A percentile compares a stretch with the other conserved stretches of the same genome.
Conservation (phyloP, 2,113 vertebrate species). For the Spheniscus mendiculus region DNA sequence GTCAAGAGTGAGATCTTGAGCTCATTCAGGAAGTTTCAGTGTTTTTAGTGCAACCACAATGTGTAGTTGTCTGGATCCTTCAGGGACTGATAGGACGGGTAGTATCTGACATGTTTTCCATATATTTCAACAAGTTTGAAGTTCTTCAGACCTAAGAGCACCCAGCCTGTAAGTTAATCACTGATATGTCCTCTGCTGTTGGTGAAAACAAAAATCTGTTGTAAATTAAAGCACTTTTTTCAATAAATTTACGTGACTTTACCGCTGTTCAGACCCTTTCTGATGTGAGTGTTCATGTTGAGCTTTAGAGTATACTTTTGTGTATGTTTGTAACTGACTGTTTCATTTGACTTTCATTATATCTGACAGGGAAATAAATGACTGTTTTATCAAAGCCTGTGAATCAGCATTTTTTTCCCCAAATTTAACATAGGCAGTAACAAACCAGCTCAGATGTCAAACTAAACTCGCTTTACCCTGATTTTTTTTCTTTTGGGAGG, state of each 20-base stretch:
- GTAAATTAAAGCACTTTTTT: constrained; percentile 28
- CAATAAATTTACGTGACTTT: constrained; percentile 13
- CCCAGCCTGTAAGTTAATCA: constrained; percentile 9
- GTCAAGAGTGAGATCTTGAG: background rate
- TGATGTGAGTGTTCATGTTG: background rate
- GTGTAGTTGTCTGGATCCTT: background rate
- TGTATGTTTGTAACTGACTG: background rate
- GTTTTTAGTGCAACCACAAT: background rate
- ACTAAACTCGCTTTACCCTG: constrained; percentile 14
- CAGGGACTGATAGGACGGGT: background rate
- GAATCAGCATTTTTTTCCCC: background rate
- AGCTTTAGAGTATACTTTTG: constrained; percentile 4
- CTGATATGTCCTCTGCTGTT: constrained; percentile 17
- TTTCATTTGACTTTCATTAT: constrained; percentile 44
- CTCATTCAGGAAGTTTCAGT: background rate
- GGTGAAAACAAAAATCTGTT: constrained; percentile 54
- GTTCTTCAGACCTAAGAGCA: constrained; percentile 5
- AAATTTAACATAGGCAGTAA: constrained; percentile 20
- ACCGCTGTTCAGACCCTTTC: background rate
- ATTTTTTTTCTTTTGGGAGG: background rate
- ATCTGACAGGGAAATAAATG: constrained; percentile 52
- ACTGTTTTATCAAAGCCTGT: constrained; percentile 38
- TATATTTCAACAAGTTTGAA: constrained; percentile 3
- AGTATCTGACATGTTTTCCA: background rate
- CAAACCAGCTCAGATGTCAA: constrained; percentile 43